Conservation (phyloP, 2,888 invertebrate genomes). For the Myathropa florea region DNA sequence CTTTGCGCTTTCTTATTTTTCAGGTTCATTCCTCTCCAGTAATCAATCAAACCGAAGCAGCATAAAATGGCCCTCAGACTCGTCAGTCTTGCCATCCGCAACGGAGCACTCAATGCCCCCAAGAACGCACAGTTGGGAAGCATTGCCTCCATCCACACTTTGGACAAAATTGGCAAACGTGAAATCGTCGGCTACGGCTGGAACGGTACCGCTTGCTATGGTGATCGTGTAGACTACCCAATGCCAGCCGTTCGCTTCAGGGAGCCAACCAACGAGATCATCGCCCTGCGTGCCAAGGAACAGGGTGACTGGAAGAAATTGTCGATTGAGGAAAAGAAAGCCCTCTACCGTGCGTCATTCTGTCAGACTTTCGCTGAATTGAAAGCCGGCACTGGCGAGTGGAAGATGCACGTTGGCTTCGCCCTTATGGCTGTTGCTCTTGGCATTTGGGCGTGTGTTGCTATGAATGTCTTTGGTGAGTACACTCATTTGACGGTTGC, state of each 20-base stretch:
- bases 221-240: conserved; percentile 91
- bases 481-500: not conserved
- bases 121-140: conserved; percentile 75
- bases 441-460: conserved; percentile 76
- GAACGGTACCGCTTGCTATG: conserved; percentile 90
- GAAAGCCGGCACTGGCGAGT: conserved; percentile 82
- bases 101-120: conserved; percentile 74
- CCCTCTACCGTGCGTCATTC: conserved; percentile 94
- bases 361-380: conserved; percentile 97
- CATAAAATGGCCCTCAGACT: conserved; percentile 77
- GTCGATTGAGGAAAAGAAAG: conserved; percentile 95
- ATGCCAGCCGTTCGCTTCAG: conserved; percentile 93
- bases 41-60: conserved; percentile 35
- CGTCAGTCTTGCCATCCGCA: conserved; percentile 76
- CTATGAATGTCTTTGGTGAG: conserved; percentile 78
- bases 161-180: conserved; percentile 87
- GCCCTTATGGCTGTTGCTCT: conserved; percentile 73
- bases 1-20: conserved; percentile 1
- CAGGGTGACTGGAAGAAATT: conserved; percentile 98
- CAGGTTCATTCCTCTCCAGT: conserved; percentile 20
- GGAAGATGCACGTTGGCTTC: conserved; percentile 83
- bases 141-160: conserved; percentile 77
- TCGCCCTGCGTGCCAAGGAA: conserved; percentile 92
- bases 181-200: conserved; percentile 95
- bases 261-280: conserved; percentile 88